A percentile compares a stretch with the other conserved stretches of the same genome.
Evolutionary conservation across 2,888 invertebrate species (phyloP).

Genomic region (Deroplatys truncata): DNA sequence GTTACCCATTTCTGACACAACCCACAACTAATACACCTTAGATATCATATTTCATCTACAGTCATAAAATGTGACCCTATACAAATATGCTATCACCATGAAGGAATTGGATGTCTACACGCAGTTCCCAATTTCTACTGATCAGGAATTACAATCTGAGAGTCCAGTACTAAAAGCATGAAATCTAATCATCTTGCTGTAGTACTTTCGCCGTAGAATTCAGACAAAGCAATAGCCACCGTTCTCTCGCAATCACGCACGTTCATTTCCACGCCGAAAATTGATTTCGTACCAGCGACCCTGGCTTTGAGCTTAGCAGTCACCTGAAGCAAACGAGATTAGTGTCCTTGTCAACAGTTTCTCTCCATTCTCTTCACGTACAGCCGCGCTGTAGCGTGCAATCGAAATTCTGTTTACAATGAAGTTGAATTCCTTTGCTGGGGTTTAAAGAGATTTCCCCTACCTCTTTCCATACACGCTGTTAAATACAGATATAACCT

Average conservation of each 20-base stretch:
- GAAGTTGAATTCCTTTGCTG: neutral
- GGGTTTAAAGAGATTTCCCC: no score
- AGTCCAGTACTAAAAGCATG: neutral
- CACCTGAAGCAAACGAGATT: neutral
- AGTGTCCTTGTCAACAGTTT: neutral
- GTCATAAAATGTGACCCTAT: no score
- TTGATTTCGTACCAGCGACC: neutral
- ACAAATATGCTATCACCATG: no score
- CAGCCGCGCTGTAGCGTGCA: neutral
- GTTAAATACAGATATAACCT: no score
- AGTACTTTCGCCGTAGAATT: neutral
- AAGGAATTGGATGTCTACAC: no score
- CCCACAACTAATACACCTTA: no score
- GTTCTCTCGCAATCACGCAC: neutral
- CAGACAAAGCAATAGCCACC: neutral
- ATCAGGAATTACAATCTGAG: neutral
- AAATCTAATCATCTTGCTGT: neutral
- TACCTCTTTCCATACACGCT: no score
- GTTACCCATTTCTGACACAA: no score
- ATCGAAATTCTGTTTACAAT: neutral
- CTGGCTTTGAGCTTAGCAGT: neutral
- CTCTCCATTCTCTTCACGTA: neutral
- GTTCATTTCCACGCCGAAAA: neutral
- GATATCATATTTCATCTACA: no score
- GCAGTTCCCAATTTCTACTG: no score